Evolutionary conservation across 2,888 invertebrate species (phyloP).

Genomic region (Pristionchus japonicus): DNA sequence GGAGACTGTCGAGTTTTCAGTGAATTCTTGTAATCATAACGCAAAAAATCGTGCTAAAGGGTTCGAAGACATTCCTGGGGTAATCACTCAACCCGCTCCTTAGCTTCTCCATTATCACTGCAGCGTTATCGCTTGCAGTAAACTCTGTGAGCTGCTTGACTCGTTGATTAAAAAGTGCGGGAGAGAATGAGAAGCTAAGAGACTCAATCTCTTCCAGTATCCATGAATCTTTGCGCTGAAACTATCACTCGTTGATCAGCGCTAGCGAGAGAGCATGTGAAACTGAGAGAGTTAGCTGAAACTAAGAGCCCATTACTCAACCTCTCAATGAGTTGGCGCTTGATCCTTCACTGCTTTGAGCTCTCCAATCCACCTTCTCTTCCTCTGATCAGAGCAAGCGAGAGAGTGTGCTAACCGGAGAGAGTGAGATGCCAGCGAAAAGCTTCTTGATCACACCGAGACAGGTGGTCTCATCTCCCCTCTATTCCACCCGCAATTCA

Average conservation of each 20-base stretch:
- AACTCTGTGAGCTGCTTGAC: neutral
- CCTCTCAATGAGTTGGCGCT: no score
- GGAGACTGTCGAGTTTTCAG: no score
- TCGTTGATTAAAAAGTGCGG: no score
- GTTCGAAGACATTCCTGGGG: no score
- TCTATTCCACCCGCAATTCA: neutral
- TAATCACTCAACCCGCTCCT: neutral
- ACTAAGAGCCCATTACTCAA: neutral
- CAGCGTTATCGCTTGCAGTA: neutral
- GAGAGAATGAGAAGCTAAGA: neutral
- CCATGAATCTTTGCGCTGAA: no score
- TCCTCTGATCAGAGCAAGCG: neutral
- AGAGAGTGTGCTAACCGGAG: neutral
- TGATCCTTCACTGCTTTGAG: no score
- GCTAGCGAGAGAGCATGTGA: neutral
- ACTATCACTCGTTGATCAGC: no score
- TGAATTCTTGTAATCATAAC: no score
- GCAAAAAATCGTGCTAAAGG: no score
- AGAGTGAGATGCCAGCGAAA: neutral
- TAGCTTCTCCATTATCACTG: no score
- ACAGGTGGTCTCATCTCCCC: neutral
- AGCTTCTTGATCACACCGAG: neutral
- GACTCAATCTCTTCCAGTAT: no score
- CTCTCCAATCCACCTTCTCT: neutral
- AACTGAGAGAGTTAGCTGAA: neutral